A percentile compares a stretch with the other conserved stretches of the same genome.
phyloP scores from a whole-genome alignment of 2,888 invertebrate species.

The Nemotelus pantherinus region DNA sequence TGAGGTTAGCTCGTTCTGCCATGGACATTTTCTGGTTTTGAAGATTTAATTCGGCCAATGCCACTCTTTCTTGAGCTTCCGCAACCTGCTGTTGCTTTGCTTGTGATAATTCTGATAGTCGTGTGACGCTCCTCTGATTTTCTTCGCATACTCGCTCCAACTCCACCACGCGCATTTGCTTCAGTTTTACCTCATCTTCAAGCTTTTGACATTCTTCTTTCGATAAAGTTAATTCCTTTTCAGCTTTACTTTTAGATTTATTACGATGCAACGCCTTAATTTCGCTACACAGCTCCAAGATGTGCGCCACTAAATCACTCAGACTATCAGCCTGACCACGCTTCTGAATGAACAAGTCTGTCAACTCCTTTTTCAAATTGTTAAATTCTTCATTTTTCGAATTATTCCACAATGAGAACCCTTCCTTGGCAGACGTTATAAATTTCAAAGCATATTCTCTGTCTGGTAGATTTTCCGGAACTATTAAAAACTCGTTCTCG shows the following conservation, averaged over 20 bases:
- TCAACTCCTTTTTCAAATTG: slow-evolving; percentile 53
- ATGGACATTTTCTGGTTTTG: slow-evolving; percentile 52
- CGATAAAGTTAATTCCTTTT: slow-evolving; percentile 49
- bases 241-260: slow-evolving; percentile 53
- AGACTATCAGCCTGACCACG: slow-evolving; percentile 52
- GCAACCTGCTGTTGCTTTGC: slow-evolving; percentile 33
- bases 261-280: slow-evolving; percentile 51
- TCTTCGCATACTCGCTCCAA: slow-evolving; percentile 41
- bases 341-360: slow-evolving; percentile 55
- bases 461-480: slow-evolving; percentile 54
- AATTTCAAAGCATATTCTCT: slow-evolving; percentile 54
- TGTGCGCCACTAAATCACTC: slow-evolving; percentile 53
- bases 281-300: slow-evolving; percentile 51
- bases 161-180: slow-evolving; percentile 46
- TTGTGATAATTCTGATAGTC: slow-evolving; percentile 29
- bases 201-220: slow-evolving; percentile 54
- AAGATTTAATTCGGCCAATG: slow-evolving; percentile 51
- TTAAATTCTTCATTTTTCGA: slow-evolving; percentile 55
- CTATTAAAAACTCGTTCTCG: slow-evolving; percentile 42
- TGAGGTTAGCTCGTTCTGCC: slow-evolving; percentile 54
- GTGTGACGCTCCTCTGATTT: slow-evolving; percentile 45
- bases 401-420: slow-evolving; percentile 54
- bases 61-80: slow-evolving; percentile 29
- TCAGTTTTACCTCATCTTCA: slow-evolving; percentile 53
- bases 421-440: slow-evolving; percentile 55